phyloP scores from a whole-genome alignment of 2,888 invertebrate genomes.

The Aleiodes leptofemur region DNA sequence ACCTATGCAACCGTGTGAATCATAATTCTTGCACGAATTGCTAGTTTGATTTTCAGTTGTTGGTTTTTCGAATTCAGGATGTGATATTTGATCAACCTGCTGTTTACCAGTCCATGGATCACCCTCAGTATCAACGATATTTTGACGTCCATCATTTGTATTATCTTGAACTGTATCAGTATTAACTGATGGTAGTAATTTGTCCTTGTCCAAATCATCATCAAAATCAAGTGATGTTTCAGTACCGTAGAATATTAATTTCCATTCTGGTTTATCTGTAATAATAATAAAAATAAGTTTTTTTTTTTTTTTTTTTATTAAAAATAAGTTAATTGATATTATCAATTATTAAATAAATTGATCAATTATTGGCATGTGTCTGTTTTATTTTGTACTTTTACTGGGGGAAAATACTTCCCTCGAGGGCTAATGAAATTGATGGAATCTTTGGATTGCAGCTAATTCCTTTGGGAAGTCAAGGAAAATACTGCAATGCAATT shows the following conservation, averaged over 20 bases:
- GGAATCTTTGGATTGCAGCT: too few relatives aligned
- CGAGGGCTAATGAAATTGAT: too few relatives aligned
- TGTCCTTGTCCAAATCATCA: slow-evolving; percentile 67
- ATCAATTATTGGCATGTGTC: too few relatives aligned
- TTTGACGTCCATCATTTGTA: slow-evolving; percentile 59
- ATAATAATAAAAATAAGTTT: not conserved
- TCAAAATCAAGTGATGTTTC: slow-evolving; percentile 76
- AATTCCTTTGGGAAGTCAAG: too few relatives aligned
- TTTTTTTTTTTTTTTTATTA: too few relatives aligned
- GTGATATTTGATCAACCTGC: slow-evolving; percentile 68
- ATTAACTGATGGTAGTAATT: slow-evolving; percentile 56
- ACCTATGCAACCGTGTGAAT: slow-evolving; percentile 70
- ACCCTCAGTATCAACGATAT: slow-evolving; percentile 64
- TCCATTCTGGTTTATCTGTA: slow-evolving; percentile 81
- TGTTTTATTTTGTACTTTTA: too few relatives aligned
- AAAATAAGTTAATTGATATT: too few relatives aligned
- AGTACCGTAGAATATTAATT: slow-evolving; percentile 89
- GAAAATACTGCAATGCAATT: too few relatives aligned
- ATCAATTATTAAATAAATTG: too few relatives aligned
- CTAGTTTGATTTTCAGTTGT: slow-evolving; percentile 70
- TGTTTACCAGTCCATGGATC: slow-evolving; percentile 71
- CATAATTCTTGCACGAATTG: slow-evolving; percentile 62
- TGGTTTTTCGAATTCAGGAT: slow-evolving; percentile 70
- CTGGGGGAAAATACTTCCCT: too few relatives aligned
- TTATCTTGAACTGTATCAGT: slow-evolving; percentile 57